Conservation (phyloP, 30 jellyfish, hydroid and myxozoan species). For the Aurelia aurita region DNA sequence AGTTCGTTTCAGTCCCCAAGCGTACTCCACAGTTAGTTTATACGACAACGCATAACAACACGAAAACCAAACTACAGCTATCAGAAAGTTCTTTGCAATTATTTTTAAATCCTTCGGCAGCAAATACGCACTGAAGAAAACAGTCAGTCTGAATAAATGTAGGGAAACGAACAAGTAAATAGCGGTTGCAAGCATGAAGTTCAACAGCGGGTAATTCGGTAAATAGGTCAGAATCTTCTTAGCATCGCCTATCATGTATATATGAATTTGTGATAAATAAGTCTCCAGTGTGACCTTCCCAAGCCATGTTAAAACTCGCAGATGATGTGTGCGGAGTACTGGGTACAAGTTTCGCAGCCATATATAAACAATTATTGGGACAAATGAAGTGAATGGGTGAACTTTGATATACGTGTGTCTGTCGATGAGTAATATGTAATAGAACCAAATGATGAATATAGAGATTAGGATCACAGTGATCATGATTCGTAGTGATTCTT, state of each 20-base stretch:
- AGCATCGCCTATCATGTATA: constrained; percentile 97
- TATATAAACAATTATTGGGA: constrained; percentile 82
- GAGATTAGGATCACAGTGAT: constrained; percentile 58
- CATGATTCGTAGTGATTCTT: constrained; percentile 71
- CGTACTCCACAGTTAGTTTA: constrained; percentile 34
- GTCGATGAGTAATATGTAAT: constrained; percentile 53
- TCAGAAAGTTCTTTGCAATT: constrained; percentile 70
- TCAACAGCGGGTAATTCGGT: constrained; percentile 92
- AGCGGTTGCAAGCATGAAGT: constrained; percentile 81
- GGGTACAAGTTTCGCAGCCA: constrained; percentile 92
- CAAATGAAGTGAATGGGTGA: constrained; percentile 90
- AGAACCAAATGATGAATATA: constrained; percentile 73
- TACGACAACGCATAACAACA: constrained; percentile 60
- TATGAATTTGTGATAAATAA: constrained; percentile 90
- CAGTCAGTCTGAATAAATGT: constrained; percentile 81
- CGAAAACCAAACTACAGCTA: constrained; percentile 74
- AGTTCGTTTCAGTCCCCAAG: constrained; percentile 76
- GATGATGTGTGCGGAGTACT: constrained; percentile 70
- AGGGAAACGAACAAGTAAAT: constrained; percentile 74
- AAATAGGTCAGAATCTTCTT: constrained; percentile 78
- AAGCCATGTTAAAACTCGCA: constrained; percentile 85
- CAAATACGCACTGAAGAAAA: constrained; percentile 88
- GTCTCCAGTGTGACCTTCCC: constrained; percentile 95
- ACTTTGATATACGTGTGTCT: constrained; percentile 66
- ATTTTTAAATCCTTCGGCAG: constrained; percentile 84